Base-by-base conservation (phyloP, 1,140 invertebrate genomes). In the Phthorimaea operculella region DNA sequence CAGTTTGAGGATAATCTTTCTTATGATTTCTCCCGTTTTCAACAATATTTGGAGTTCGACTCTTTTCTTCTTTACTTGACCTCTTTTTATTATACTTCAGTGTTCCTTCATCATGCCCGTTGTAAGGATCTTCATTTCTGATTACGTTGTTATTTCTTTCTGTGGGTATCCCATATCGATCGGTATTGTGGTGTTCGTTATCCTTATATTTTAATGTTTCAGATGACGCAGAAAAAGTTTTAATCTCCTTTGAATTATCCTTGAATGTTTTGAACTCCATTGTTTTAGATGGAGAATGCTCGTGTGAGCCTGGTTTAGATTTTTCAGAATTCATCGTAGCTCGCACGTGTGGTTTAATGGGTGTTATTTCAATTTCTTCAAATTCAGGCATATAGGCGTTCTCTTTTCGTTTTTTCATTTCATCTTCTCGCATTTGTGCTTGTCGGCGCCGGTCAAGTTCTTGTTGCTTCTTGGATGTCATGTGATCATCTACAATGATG, bases 401-500 rank as follows among this genome's bases (percentile, higher is more conserved):
- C 62, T 85, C 79, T 70, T 85, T 83, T n/a, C 70, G 76, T 52
- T 68, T 85, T 77, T 70, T 87, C 66, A 82, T 68, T 57, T 85
- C 79, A 21, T 79, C 74, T 15, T 83, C 72, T 28, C 80, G 59
- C 17, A 72, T 56, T 55, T 80, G 74, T 33, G 72, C 61, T 69
- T 79, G 77, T 17, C 77, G 69, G 58, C 83, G 76, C 67, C 75
- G 85, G 57, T 83, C 87, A 71, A 79, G 76, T 83, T 83, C 88
- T 87, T 76, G 87, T 80, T 83, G 88, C 72, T 89, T 89, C 63
- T 87, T 87, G 33, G 87, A 83, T 55, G 88, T 87, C 79, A 89
- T 88, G 59, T 92, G 90, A 80, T 92, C 91, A 66, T 92, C 90
- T 21, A 92, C 90, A 14, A 92, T 89, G 51, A 92, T 92, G 71